These are phyloP conservation scores for Dicycla oo DNA, from an alignment of 2,888 invertebrate species.

Conservation along the genomic window DNA sequence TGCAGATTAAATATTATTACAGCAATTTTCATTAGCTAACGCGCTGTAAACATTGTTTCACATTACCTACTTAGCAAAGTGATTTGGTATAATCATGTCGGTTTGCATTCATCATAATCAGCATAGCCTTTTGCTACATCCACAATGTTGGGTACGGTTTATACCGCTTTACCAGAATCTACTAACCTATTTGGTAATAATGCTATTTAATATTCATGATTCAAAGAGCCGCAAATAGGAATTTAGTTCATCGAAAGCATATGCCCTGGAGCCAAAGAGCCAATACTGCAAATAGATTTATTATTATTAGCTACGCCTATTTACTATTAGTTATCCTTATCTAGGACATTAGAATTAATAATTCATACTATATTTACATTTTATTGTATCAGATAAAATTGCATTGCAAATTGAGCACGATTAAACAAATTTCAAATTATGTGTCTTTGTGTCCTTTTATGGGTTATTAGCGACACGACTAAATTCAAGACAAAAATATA, in stretches of 20 bases:
- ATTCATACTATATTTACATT: constrained; percentile 27
- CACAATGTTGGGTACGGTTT: neutral
- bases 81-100: neutral
- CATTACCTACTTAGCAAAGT: constrained; percentile 17
- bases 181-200: constrained; percentile 17
- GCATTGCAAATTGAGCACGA: constrained; percentile 21
- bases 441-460: constrained; percentile 27
- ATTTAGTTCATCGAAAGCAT: constrained; percentile 9
- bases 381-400: constrained; percentile 38
- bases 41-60: neutral
- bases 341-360: constrained; percentile 26
- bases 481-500: constrained; percentile 12
- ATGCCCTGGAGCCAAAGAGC: constrained; percentile 10
- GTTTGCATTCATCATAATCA: neutral
- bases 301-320: constrained; percentile 27
- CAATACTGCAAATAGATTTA: constrained; percentile 35
- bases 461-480: neutral
- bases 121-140: neutral
- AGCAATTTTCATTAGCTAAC: neutral
- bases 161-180: neutral
- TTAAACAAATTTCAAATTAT: constrained; percentile 19
- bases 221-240: constrained; percentile 15
- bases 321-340: constrained; percentile 30
- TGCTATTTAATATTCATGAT: neutral
- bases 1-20: constrained; percentile 12